Base-by-base conservation (phyloP, 2,797 vertebrate genomes). In the Thamnophis elegans region DNA sequence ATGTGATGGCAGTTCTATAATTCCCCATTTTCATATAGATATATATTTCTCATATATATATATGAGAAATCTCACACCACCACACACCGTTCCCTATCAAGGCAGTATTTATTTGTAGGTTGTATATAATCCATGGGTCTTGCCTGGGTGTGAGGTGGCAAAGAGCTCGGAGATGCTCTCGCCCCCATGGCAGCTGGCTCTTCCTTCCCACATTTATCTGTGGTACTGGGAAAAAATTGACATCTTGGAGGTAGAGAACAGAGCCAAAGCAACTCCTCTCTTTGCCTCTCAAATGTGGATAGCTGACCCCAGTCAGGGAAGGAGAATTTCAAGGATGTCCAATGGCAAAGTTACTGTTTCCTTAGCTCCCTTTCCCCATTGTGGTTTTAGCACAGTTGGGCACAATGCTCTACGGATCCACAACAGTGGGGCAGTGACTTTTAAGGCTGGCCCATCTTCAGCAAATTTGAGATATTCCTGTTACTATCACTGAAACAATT, bases 101-200 rank as follows among this genome's bases (percentile, higher is more conserved):
- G 97, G 98, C 95, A 96, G 98, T 99, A 98, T 99, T 99, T 99
- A 99, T 99, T 97, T 98, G 98, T 98, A 98, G 98, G 97, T 97
- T 99, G 98, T 99, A 99, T 96, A 98, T 98, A 98, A 98, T 98
- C 97, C 97, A 96, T 88, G 94, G 95, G 92, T 0, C 82, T 91
- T 62, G 4, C 1, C 92, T 89, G 73, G 85, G 62, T 28, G 65
- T 26, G 90, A 47, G 32, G 53, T 18, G 0, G 3, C 51, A 10
- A 85, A 62, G 88, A 89, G 9, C 47, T 47, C 2, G 0, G 0
- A 87, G 51, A 47, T 0, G 0, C 82, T 2, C 5, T 5, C 47
- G 0, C 47, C 47, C 0, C 59, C 26, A 18, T 78, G 56, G 5
- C 28, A 4, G 25, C 0, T 0, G 56, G 87, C 11, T 58, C 85